phyloP scores from a whole-genome alignment of 64 coral and sea anemone species.

The Porites australiensis region DNA sequence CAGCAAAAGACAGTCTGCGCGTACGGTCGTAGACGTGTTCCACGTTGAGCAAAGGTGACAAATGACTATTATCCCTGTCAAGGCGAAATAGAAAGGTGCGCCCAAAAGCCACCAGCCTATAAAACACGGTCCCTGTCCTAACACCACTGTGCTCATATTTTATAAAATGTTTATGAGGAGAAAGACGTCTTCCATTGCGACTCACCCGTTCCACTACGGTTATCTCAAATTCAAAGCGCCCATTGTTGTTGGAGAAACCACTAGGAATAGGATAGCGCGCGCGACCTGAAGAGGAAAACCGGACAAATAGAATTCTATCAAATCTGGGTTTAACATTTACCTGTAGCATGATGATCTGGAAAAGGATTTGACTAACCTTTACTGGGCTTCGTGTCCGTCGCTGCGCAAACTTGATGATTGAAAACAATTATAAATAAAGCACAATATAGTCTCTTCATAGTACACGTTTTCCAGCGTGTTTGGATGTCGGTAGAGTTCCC shows the following conservation, averaged over 20 bases:
- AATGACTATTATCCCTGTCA: constrained; percentile 66
- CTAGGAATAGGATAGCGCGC: neutral
- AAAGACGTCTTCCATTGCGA: constrained; percentile 16
- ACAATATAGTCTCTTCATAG: constrained; percentile 18
- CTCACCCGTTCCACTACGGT: constrained; percentile 25
- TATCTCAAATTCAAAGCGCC: constrained; percentile 30
- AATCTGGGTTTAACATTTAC: neutral
- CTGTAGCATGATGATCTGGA: neutral
- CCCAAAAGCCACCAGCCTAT: constrained; percentile 83
- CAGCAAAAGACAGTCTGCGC: constrained; percentile 62
- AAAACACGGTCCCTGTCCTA: constrained; percentile 73
- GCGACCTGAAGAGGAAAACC: constrained; percentile 41
- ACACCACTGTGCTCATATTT: constrained; percentile 54
- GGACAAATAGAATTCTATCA: neutral
- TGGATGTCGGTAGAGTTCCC: neutral
- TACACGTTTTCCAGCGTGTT: constrained; percentile 26
- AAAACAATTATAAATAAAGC: constrained; percentile 30
- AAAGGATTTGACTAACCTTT: neutral
- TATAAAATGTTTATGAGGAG: constrained; percentile 75
- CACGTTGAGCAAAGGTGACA: constrained; percentile 78
- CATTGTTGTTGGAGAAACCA: constrained; percentile 13
- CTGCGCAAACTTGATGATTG: constrained; percentile 15
- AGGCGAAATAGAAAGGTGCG: constrained; percentile 81
- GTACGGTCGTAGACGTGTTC: constrained; percentile 78
- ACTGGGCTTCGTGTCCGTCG: neutral